Evolutionary conservation across 1,140 invertebrate species (phyloP), one percentile per base, ranked within the genome.

Genomic region (Macrosteles quadrilineatus): DNA sequence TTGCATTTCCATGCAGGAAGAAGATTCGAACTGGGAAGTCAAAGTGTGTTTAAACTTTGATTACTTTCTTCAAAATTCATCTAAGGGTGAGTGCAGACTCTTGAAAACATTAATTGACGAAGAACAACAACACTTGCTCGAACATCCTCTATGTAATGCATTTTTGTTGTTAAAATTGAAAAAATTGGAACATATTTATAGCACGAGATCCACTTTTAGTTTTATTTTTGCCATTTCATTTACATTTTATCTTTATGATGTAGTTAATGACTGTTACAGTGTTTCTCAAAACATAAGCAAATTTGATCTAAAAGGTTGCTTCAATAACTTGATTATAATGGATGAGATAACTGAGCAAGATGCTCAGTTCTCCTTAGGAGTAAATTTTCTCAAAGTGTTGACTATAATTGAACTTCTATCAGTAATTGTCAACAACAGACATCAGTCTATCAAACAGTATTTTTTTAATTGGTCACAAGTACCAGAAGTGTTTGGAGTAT

Each of bases 161-260:
- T 94, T 94, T 79, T 78, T 94, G 0, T 88, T 93, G 75, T 85
- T 94, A 17, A 94, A 94, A 78, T 95, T 93, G 93, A 88, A 93
- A 73, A 93, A 93, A 78, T 93, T 95, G 71, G 83, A 91, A n/a
- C 91, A 92, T 79, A 94, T 93, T 76, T 94, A 94, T 75, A 87
- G 93, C 3, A 90, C 88, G 0, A 84, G 91, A 68, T 80, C 94
- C 67, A 83, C 94, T 50, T 88, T 94, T 74, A 93, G 91, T 78
- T 86, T 92, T 65, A 85, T 91, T 45, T 93, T 93, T 76, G 89
- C 93, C 67, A 77, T 93, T 14, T 89, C 91, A 73, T 82, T 94
- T 1, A 91, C 90, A 0, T 78, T 90, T 1, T 93, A 91, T 79
- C 90, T 93, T 19, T 81, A 87, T 0, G 89, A 90, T 0, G 76